phyloP scores from a whole-genome alignment of 2,113 vertebrate genomes.

The Chaetura pelagica region DNA sequence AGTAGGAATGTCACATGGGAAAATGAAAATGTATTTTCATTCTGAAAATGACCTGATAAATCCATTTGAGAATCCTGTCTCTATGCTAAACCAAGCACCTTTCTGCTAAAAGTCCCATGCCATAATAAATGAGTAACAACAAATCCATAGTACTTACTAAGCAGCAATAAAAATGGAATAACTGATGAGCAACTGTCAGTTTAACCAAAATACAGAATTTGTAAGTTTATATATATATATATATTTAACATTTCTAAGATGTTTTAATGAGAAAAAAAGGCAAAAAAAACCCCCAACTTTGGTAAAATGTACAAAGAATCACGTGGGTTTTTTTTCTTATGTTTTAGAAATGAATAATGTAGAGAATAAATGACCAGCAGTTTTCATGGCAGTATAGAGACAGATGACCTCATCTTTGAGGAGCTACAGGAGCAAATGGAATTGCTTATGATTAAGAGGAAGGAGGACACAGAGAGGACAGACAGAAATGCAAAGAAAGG shows the following conservation, averaged over 20 bases:
- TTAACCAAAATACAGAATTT: constrained; percentile 8
- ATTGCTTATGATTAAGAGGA: background rate
- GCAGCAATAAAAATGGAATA: background rate
- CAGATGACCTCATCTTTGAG: background rate
- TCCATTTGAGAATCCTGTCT: background rate
- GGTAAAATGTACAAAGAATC: background rate
- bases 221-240: background rate
- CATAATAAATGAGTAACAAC: background rate
- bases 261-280: background rate
- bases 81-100: background rate
- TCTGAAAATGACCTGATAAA: background rate
- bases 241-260: background rate
- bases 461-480: background rate
- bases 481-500: background rate
- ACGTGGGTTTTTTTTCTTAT: background rate
- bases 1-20: background rate
- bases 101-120: background rate
- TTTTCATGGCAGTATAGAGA: background rate
- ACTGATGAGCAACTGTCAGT: background rate
- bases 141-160: background rate
- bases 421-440: background rate
- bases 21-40: constrained; percentile 3
- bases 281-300: background rate
- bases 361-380: background rate
- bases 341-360: background rate